Evolutionary conservation across 1,140 invertebrate genomes (phyloP), one percentile per base, ranked within the genome.

Genomic region (Whitmania pigra): DNA sequence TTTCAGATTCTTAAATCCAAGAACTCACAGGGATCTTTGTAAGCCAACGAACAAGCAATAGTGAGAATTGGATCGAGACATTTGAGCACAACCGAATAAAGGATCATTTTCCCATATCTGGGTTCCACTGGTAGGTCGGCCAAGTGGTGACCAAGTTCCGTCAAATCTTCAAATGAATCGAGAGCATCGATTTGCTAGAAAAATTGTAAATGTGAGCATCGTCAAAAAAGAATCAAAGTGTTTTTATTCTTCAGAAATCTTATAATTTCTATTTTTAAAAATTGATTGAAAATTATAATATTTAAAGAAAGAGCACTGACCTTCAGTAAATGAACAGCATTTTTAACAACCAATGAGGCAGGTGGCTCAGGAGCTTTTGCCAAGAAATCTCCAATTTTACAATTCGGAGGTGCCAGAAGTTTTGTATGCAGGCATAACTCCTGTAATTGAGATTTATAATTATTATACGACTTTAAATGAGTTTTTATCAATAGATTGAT

Each of bases 51-150:
- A 78, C 92, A 91, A 17, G 92, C 92, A 67, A 98, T 90, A 0
- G 93, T 97, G 29, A 98, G 81, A 31, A 98, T 86, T 7, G 95
- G 95, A 84, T 97, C 93, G 2, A 98, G 81, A 79, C 95, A 98
- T 80, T 93, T 93, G 40, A 98, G 85, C 6, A 95, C 87, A 27
- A 93, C 88, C 3, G 90, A 88, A 79, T 92, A 94, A 2, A 98
- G 82, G 31, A 99, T 82, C 87, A 94, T 90, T 84, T 95, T 94
- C 5, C 91, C 92, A 18, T 94, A 84, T 76, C 90, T 87, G 0
- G 94, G 94, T 74, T 96, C 91, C 2, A 97, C 84, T 0, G 94
- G 92, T 18, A 98, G 82, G 80, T 97, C 91, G 11, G 93, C 81
- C 13, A 98, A 81, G 77, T 93, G 89, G 73, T 87, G 86, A 3